Evolutionary conservation across 2,888 invertebrate genomes (phyloP).

Genomic region (Calliopum simillimum): DNA sequence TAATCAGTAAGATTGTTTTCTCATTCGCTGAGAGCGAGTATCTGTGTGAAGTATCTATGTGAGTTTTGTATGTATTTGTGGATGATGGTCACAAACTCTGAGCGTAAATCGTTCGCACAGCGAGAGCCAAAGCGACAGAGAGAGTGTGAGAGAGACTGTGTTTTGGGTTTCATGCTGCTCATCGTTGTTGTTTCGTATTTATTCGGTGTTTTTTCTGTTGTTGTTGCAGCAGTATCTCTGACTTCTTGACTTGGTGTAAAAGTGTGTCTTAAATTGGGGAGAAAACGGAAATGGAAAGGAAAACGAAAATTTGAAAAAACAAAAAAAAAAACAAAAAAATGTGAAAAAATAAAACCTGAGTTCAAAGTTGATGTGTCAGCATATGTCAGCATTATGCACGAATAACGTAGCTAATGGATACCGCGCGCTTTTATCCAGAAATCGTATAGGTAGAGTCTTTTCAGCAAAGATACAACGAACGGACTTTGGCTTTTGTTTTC

Average conservation of each 20-base stretch:
- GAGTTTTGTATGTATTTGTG: constrained; percentile 29
- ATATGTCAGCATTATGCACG: constrained; percentile 21
- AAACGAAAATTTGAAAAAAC: not conserved
- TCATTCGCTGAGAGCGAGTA: constrained; percentile 41
- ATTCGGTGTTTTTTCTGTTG: not conserved
- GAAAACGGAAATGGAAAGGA: constrained; percentile 26
- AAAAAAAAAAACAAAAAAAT: constrained; percentile 5
- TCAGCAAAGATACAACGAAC: no score
- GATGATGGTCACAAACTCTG: not conserved
- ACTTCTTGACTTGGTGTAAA: constrained; percentile 5
- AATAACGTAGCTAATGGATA: not conserved
- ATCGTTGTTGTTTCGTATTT: not conserved
- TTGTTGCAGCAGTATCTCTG: not conserved
- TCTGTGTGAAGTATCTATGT: constrained; percentile 49
- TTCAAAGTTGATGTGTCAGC: constrained; percentile 12
- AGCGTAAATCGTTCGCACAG: not conserved
- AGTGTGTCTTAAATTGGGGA: constrained; percentile 16
- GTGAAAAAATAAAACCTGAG: not conserved
- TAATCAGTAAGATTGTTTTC: constrained; percentile 53
- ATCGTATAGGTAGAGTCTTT: no score
- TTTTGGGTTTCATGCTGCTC: not conserved
- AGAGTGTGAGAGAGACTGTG: not conserved
- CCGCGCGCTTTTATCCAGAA: no score
- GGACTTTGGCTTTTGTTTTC: no score
- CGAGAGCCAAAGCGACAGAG: constrained; percentile 2